Evolutionary conservation across 64 coral and sea anemone species (phyloP).

Genomic region (Platygyra sinensis): DNA sequence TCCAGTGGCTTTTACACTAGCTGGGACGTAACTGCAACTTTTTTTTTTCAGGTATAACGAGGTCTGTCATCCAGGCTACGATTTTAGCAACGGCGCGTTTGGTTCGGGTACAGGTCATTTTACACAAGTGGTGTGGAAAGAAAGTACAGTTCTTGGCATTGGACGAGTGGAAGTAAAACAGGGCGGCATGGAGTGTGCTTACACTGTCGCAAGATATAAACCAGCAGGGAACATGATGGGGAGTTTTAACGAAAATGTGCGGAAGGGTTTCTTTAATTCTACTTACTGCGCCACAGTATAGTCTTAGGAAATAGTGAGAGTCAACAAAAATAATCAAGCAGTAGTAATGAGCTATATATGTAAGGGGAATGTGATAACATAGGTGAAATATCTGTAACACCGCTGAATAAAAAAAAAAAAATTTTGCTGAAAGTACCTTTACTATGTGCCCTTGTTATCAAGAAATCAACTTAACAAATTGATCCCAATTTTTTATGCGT

Average conservation of each 20-base stretch:
- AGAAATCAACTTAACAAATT: too few relatives aligned
- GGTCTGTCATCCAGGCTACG: slow-evolving; percentile 64
- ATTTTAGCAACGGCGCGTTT: slow-evolving; percentile 22
- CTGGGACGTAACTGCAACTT: too few relatives aligned
- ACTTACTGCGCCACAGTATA: slow-evolving; percentile 46
- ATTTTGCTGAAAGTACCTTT: too few relatives aligned
- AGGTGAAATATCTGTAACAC: too few relatives aligned
- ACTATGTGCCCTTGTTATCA: too few relatives aligned
- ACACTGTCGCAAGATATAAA: slow-evolving; percentile 79
- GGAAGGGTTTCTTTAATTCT: slow-evolving; percentile 63
- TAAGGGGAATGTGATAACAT: too few relatives aligned
- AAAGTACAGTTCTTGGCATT: slow-evolving; percentile 70
- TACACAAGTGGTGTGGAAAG: slow-evolving; percentile 88
- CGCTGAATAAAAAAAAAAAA: too few relatives aligned
- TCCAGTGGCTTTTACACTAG: too few relatives aligned
- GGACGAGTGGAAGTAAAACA: slow-evolving; percentile 42
- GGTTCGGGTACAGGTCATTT: slow-evolving; percentile 62
- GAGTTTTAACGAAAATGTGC: slow-evolving; percentile 51
- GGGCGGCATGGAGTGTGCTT: slow-evolving; percentile 55
- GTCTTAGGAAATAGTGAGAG: neutral
- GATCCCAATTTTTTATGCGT: too few relatives aligned
- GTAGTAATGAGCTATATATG: neutral
- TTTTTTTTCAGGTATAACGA: slow-evolving; percentile 80
- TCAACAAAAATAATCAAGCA: neutral
- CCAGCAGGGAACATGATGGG: slow-evolving; percentile 76